Evolutionary conservation across 2,888 invertebrate genomes (phyloP).

Genomic region (Pollenia angustigena): DNA sequence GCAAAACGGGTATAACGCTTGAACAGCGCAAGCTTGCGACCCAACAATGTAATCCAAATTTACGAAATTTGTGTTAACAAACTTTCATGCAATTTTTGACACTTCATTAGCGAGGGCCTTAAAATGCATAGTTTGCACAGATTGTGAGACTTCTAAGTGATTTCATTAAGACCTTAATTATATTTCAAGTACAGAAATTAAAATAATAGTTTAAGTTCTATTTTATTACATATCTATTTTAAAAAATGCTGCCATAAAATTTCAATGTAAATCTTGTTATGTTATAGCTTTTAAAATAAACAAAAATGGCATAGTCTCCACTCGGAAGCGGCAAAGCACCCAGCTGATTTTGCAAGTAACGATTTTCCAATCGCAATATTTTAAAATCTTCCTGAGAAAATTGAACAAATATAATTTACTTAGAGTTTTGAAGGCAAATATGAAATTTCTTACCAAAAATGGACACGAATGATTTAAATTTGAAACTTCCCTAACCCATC

Average conservation of each 20-base stretch:
- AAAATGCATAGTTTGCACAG: no score
- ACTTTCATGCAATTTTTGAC: no score
- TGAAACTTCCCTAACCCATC: constrained; percentile 16
- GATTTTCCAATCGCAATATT: constrained; percentile 10
- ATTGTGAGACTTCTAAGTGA: no score
- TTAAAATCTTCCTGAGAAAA: constrained; percentile 20
- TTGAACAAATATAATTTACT: background rate
- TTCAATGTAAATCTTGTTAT: background rate
- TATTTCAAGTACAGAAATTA: no score
- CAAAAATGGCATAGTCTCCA: constrained; percentile 17
- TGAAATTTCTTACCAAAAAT: background rate
- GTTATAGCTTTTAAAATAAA: background rate
- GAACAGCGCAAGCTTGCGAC: no score
- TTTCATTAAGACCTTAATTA: no score
- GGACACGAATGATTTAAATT: constrained; percentile 48
- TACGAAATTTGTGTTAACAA: no score
- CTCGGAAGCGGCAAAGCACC: background rate
- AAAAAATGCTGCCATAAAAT: constrained; percentile 6
- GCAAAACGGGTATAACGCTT: no score
- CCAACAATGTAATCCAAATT: no score
- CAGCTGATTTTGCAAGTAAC: background rate
- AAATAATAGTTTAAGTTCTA: no score
- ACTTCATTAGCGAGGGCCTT: no score
- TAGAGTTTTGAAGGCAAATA: background rate
- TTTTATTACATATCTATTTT: no score